Evolutionary conservation across 35 echinoderm and acorn worm species (phyloP).

Genomic region (Acanthaster planci): DNA sequence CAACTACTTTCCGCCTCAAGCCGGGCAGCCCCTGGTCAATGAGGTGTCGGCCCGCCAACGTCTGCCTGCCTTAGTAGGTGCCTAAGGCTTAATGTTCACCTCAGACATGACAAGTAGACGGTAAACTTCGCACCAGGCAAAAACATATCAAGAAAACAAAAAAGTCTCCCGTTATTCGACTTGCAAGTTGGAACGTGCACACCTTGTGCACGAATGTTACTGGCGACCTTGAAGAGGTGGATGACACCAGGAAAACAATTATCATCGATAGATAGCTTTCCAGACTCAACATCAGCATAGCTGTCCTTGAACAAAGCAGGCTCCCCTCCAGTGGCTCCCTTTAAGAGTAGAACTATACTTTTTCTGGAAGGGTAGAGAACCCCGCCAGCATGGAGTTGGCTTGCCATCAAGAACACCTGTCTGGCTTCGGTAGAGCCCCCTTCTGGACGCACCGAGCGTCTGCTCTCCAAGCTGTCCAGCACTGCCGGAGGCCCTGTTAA

Average conservation of each 20-base stretch:
- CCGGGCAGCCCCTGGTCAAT: too few species aligned
- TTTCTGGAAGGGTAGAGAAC: conserved; percentile 40
- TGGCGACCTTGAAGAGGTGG: conserved; percentile 20
- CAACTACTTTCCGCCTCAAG: too few species aligned
- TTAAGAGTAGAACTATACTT: conserved; percentile 48
- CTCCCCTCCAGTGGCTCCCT: not conserved
- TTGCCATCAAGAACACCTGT: conserved; percentile 61
- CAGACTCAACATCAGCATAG: conserved; percentile 54
- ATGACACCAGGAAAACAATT: too few species aligned
- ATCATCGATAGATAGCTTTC: conserved; percentile 47
- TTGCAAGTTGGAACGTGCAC: not conserved
- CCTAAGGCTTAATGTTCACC: too few species aligned
- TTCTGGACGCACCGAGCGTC: too few species aligned
- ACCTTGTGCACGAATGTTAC: conserved; percentile 27
- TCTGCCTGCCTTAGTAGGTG: too few species aligned
- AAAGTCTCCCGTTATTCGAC: too few species aligned
- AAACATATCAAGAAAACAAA: conserved; percentile 2
- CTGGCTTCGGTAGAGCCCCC: too few species aligned
- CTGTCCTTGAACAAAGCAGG: conserved; percentile 49
- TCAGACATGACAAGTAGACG: conserved; percentile 29
- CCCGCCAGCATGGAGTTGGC: conserved; percentile 52
- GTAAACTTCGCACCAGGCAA: conserved; percentile 57
- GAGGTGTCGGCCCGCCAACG: too few species aligned
- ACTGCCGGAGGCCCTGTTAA: too few species aligned
- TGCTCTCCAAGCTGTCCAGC: too few species aligned